Evolutionary conservation across 1,140 invertebrate species (phyloP).

Genomic region (Aplysia californica): DNA sequence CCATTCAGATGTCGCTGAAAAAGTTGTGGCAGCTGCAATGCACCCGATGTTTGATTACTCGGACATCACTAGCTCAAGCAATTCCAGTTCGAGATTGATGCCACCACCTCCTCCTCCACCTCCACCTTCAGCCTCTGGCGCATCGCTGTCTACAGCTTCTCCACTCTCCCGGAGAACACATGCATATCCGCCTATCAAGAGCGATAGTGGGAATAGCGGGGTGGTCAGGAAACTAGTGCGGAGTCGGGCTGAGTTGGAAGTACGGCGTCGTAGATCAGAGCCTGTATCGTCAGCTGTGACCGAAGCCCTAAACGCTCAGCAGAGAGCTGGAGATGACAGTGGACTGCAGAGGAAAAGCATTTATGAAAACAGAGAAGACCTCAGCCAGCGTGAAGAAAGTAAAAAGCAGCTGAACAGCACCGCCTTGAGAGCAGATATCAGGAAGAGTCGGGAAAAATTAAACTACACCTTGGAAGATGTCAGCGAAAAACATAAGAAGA

Average conservation of each 20-base stretch:
- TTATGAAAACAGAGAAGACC: slow-evolving; percentile 20
- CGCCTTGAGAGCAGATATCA: not conserved
- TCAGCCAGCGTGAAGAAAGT: not conserved
- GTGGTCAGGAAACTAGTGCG: not conserved
- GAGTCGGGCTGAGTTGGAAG: not conserved
- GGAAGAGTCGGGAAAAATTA: not conserved
- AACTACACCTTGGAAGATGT: not conserved
- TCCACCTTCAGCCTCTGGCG: not conserved
- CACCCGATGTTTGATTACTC: not conserved
- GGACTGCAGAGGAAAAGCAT: not conserved
- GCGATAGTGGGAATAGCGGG: not conserved
- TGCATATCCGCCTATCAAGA: too few species aligned
- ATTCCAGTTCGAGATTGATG: too few species aligned
- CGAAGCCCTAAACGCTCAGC: not conserved
- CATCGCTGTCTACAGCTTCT: too few species aligned
- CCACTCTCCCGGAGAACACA: too few species aligned
- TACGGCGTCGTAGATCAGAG: slow-evolving; percentile 7
- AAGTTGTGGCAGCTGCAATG: slow-evolving; percentile 3
- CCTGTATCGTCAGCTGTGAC: slow-evolving; percentile 4
- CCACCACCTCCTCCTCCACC: not conserved
- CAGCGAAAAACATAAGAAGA: not conserved
- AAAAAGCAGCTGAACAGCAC: not conserved
- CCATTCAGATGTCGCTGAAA: slow-evolving; percentile 2
- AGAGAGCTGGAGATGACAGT: not conserved
- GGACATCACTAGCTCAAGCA: not conserved